Evolutionary conservation across 2,888 invertebrate genomes (phyloP).

Genomic region (Drosophila flavopinicola): DNA sequence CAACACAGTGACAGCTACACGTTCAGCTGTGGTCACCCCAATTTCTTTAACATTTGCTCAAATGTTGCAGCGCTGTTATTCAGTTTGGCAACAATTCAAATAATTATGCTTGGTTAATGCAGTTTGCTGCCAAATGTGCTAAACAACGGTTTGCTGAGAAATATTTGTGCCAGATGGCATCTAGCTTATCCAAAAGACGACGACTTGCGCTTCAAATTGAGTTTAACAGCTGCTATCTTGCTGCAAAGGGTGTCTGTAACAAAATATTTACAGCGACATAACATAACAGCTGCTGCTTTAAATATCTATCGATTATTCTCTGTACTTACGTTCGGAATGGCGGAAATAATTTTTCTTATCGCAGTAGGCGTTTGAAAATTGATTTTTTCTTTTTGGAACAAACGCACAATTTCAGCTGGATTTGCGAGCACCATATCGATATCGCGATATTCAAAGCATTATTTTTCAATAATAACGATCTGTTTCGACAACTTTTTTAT

Average conservation of each 20-base stretch:
- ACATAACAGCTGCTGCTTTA: neutral
- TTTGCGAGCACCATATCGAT: too few species aligned
- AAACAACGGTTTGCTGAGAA: neutral
- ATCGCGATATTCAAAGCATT: too few species aligned
- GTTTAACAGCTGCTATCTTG: neutral
- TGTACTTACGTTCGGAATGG: neutral
- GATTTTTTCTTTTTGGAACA: too few species aligned
- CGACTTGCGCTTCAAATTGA: neutral
- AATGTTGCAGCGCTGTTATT: constrained; percentile 1
- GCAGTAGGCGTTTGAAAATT: too few species aligned
- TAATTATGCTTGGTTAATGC: too few species aligned
- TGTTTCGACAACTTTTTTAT: too few species aligned
- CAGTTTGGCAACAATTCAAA: neutral
- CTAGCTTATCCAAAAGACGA: too few species aligned
- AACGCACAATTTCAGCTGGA: too few species aligned
- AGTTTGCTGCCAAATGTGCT: neutral
- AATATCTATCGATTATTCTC: neutral
- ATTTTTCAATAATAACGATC: too few species aligned
- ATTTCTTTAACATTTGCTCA: neutral
- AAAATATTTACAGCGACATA: too few species aligned
- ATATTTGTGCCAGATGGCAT: neutral
- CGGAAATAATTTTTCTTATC: too few species aligned
- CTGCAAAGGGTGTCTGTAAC: neutral
- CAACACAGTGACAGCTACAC: constrained; percentile 3
- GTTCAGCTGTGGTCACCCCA: constrained; percentile 1